Evolutionary conservation across 2,888 invertebrate genomes (phyloP).

Genomic region (Microplitis manilae): DNA sequence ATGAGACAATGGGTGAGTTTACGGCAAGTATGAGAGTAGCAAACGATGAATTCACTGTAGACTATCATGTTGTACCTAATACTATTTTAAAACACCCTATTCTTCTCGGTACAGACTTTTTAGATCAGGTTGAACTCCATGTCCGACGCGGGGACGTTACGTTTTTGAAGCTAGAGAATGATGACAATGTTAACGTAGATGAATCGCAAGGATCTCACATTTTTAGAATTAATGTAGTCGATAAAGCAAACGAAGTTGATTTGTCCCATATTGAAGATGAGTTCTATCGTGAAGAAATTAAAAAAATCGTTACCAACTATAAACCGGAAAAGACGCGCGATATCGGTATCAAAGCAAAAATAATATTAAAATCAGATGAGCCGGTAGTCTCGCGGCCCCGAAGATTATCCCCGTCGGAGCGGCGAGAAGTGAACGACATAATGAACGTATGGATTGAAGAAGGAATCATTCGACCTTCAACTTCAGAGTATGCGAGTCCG

Average conservation of each 20-base stretch:
- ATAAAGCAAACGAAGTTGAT: constrained; percentile 18
- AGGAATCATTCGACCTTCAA: constrained; percentile 57
- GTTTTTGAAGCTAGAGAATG: constrained; percentile 31
- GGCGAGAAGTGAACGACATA: constrained; percentile 54
- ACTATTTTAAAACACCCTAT: background rate
- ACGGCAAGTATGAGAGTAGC: constrained; percentile 21
- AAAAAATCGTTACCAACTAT: constrained; percentile 49
- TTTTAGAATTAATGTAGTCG: constrained; percentile 25
- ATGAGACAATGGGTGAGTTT: constrained; percentile 34
- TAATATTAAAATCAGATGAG: constrained; percentile 57
- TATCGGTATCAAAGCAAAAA: constrained; percentile 54
- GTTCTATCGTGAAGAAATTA: constrained; percentile 34
- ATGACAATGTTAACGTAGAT: background rate
- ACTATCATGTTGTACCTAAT: constrained; percentile 4
- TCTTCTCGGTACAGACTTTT: constrained; percentile 7
- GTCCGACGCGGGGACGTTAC: background rate
- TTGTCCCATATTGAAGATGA: constrained; percentile 20
- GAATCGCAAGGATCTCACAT: constrained; percentile 31
- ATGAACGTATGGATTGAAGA: constrained; percentile 59
- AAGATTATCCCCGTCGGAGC: constrained; percentile 52
- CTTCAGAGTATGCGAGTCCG: constrained; percentile 61
- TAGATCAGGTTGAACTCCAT: background rate
- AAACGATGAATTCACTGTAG: constrained; percentile 3
- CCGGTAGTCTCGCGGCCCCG: constrained; percentile 57
- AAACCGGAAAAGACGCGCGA: constrained; percentile 49